Percentiles rank a stretch among this genome's conserved stretches.
Conservation (phyloP, 2,797 vertebrate species). For the Myripristis jacobus region DNA sequence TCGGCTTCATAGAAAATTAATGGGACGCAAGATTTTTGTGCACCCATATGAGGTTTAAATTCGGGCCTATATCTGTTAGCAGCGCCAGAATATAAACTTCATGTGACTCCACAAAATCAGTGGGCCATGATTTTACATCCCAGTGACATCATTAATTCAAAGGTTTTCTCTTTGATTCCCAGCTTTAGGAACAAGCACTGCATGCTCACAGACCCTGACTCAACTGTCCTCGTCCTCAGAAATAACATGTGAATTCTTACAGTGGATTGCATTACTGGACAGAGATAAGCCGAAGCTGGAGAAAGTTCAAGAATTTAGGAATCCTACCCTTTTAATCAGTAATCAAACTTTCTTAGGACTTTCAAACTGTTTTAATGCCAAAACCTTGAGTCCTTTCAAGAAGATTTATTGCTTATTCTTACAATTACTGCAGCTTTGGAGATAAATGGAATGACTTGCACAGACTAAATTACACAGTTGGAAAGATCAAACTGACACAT, state of each 20-base stretch:
- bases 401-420: conserved; percentile 4
- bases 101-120: too few relatives aligned
- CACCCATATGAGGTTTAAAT: too few relatives aligned
- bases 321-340: conserved; percentile 56
- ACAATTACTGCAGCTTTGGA: conserved; percentile 3
- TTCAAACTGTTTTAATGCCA: conserved; percentile 32
- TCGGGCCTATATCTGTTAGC: too few relatives aligned
- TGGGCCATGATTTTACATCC: conserved; percentile 32
- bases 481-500: not conserved
- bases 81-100: too few relatives aligned
- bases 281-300: conserved; percentile 30
- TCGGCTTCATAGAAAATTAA: too few relatives aligned
- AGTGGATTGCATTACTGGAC: not conserved
- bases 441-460: conserved; percentile 25
- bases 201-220: too few relatives aligned
- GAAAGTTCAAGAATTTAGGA: conserved; percentile 45
- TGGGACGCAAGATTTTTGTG: too few relatives aligned
- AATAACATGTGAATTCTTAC: too few relatives aligned
- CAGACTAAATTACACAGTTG: not conserved
- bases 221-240: too few relatives aligned
- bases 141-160: conserved; percentile 47
- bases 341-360: conserved; percentile 43
- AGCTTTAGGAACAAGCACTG: too few relatives aligned
- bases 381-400: conserved; percentile 13
- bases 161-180: conserved; percentile 15